These are phyloP conservation scores for Psylliodes chrysocephalus DNA, from an alignment of 2,888 invertebrate species.

Conservation along the genomic window DNA sequence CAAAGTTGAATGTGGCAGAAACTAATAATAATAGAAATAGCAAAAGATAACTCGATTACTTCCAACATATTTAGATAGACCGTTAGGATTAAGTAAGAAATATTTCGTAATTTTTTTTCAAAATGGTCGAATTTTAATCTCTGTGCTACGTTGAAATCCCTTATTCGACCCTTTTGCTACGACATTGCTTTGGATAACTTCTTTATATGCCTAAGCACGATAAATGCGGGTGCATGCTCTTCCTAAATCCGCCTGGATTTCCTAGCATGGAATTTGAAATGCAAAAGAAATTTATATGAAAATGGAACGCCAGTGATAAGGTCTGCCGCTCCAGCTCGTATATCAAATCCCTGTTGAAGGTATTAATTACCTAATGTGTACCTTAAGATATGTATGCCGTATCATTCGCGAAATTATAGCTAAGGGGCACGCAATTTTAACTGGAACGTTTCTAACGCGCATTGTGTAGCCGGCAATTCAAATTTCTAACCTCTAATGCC, in stretches of 20 bases:
- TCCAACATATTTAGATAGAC: too few relatives aligned
- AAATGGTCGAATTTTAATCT: too few relatives aligned
- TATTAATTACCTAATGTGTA: slow-evolving; percentile 42
- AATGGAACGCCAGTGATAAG: slow-evolving; percentile 9
- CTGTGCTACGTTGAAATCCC: neutral
- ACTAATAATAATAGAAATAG: too few relatives aligned
- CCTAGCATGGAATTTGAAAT: slow-evolving; percentile 8
- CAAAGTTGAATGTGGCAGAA: too few relatives aligned
- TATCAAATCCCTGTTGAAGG: slow-evolving; percentile 39
- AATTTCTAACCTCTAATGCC: slow-evolving; percentile 19
- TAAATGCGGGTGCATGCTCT: slow-evolving; percentile 12
- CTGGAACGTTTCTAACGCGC: slow-evolving; percentile 1
- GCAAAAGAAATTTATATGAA: slow-evolving; percentile 16
- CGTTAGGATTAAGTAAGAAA: too few relatives aligned
- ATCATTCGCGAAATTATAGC: slow-evolving; percentile 30
- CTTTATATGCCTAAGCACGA: neutral
- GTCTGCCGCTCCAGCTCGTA: neutral
- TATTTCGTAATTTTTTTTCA: too few relatives aligned
- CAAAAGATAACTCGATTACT: too few relatives aligned
- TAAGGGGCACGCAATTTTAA: slow-evolving; percentile 34
- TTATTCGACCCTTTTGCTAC: neutral
- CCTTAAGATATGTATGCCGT: slow-evolving; percentile 32
- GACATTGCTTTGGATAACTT: neutral
- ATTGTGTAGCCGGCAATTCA: slow-evolving; percentile 21
- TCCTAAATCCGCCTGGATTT: slow-evolving; percentile 9